These are phyloP conservation scores for Hemistola chrysoprasaria DNA, from an alignment of 2,888 invertebrate species.

Conservation along the genomic window DNA sequence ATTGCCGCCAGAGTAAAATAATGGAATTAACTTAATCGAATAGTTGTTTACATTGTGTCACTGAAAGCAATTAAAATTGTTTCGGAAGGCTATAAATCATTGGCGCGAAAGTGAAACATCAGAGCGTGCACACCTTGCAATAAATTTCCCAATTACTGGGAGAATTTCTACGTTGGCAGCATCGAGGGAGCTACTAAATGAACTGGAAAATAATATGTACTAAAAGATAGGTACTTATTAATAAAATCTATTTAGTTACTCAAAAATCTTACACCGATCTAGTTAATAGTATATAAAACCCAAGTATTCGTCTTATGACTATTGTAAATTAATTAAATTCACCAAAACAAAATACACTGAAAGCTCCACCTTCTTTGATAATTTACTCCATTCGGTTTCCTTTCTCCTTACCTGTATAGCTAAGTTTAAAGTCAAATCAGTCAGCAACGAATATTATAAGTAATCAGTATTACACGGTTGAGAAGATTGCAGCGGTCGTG, in stretches of 20 bases:
- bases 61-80: constrained; percentile 80
- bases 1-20: constrained; percentile 62
- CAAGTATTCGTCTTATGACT: no score
- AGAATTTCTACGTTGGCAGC: constrained; percentile 65
- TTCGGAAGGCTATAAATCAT: constrained; percentile 78
- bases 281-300: no score
- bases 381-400: no score
- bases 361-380: no score
- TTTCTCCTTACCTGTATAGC: no score
- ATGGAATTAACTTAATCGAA: constrained; percentile 81
- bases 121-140: constrained; percentile 77
- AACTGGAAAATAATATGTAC: constrained; percentile 66
- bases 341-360: no score
- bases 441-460: no score
- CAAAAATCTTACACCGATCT: no score
- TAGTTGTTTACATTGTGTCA: constrained; percentile 82
- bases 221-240: constrained; percentile 55
- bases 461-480: no score
- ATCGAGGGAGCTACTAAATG: constrained; percentile 41
- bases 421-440: no score
- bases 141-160: constrained; percentile 79
- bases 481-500: constrained; percentile 4
- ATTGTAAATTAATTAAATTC: no score
- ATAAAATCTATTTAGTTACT: constrained; percentile 6
- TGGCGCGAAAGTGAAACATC: constrained; percentile 79